Evolutionary conservation across 2,888 invertebrate genomes (phyloP), one percentile per base, ranked within the genome.

Genomic region (Automeris io): DNA sequence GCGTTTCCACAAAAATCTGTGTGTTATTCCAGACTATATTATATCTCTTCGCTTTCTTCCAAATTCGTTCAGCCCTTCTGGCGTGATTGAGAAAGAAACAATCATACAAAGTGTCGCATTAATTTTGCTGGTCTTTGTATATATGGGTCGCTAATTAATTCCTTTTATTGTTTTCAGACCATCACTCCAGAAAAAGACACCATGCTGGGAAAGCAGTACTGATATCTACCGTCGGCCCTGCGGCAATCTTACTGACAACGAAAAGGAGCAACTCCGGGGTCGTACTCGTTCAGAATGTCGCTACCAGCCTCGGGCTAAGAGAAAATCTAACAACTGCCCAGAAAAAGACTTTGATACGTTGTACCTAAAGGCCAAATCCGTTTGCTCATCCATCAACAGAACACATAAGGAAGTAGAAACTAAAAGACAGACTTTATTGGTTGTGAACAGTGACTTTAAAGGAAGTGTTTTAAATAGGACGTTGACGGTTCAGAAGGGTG

Each of bases 181-280:
- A 42, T 82, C 87, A 3, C 51, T 76, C 2, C 85, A 88, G 45
- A 90, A 89, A 52, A 90, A 90, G 34, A 89, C 89, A 0, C 93
- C 91, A 0, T 94, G 94, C 59, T 94, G 95, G 94, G 94, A 94
- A 60, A 92, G 92, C 53, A 92, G 91, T 52, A 92, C 92, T 0
- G 94, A 94, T 68, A 90, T 94, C 40, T 94, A 94, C 66, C 94
- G 94, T 2, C 91, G 91, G 35, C 94, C 94, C 0, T 91, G 93
- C 46, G 93, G 94, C 9, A 95, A 94, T 68, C 90, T 93, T 78
- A 94, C 94, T 0, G 94, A 95, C 69, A 92, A 89, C 5, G 94
- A 94, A 61, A 94, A 94, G 58, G 91, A 90, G 49, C 88, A 90
- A 5, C 58, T 90, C 6, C 82, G 89, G 1, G 88, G 88, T 0